These are phyloP conservation scores for Iselma pallidipennis DNA, from an alignment of 2,888 invertebrate genomes.

Conservation along the genomic window DNA sequence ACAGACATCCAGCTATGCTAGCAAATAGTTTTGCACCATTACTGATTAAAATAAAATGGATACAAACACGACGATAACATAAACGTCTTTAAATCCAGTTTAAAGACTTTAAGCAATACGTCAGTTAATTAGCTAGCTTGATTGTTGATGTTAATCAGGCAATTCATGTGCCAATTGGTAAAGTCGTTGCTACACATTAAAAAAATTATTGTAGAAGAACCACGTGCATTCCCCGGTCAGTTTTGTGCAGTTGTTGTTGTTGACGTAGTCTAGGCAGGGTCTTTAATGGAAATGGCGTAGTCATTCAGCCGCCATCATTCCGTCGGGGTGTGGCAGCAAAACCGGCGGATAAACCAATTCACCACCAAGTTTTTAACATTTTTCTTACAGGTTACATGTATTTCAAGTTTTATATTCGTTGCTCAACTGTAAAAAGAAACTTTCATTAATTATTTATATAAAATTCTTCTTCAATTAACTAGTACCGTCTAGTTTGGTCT, in stretches of 20 bases:
- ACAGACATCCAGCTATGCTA: too few species aligned
- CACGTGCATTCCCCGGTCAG: slow-evolving; percentile 36
- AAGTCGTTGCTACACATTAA: too few species aligned
- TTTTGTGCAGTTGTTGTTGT: slow-evolving; percentile 13
- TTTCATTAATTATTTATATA: not conserved
- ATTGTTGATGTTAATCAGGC: slow-evolving; percentile 32
- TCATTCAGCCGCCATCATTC: slow-evolving; percentile 32
- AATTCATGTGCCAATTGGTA: slow-evolving; percentile 33
- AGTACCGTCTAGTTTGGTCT: too few species aligned
- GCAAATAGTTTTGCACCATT: too few species aligned
- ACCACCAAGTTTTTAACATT: slow-evolving; percentile 9
- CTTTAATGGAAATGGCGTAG: slow-evolving; percentile 34
- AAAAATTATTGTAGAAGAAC: slow-evolving; percentile 27
- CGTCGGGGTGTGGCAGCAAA: slow-evolving; percentile 30
- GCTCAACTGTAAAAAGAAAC: not conserved
- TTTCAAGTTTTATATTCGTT: not conserved
- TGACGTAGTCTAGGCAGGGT: slow-evolving; percentile 22
- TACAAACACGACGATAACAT: not conserved
- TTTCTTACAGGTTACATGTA: slow-evolving; percentile 1
- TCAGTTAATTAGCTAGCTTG: slow-evolving; percentile 30
- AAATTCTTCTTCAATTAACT: not conserved
- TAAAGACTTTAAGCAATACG: slow-evolving; percentile 18
- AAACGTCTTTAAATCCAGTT: too few species aligned
- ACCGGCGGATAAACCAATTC: slow-evolving; percentile 27
- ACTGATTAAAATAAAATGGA: too few species aligned